phyloP scores from a whole-genome alignment of 2,797 vertebrate species.

The Siniperca undulata region DNA sequence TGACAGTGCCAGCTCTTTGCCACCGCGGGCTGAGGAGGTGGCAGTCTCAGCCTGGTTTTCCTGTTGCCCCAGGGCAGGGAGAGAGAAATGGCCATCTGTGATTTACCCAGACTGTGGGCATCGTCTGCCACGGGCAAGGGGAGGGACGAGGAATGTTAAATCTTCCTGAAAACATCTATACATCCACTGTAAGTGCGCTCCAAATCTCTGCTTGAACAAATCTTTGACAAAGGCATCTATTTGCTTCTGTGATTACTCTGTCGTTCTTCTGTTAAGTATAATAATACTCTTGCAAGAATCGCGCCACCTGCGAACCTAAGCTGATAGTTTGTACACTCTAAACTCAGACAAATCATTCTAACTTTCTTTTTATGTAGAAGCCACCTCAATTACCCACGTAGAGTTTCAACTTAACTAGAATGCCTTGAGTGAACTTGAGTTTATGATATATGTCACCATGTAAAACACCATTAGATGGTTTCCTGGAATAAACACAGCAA shows the following conservation, averaged over 20 bases:
- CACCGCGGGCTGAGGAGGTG: slow-evolving; percentile 70
- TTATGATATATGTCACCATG: slow-evolving; percentile 20
- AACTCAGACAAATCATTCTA: not conserved
- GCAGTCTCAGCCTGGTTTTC: slow-evolving; percentile 64
- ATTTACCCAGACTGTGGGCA: slow-evolving; percentile 52
- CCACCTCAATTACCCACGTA: not conserved
- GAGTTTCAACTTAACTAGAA: slow-evolving; percentile 28
- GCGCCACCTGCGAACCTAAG: not conserved
- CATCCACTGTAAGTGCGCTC: not conserved
- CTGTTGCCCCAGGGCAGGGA: slow-evolving; percentile 50
- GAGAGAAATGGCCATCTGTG: slow-evolving; percentile 74
- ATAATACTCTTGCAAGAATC: not conserved
- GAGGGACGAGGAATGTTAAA: slow-evolving; percentile 25
- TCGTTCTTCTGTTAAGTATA: not conserved
- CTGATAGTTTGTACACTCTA: not conserved
- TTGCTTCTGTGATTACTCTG: not conserved
- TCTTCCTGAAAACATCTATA: slow-evolving; percentile 27
- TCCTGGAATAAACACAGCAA: slow-evolving; percentile 50
- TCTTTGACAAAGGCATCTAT: not conserved
- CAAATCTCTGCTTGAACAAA: slow-evolving; percentile 3
- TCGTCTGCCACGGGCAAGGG: slow-evolving; percentile 31
- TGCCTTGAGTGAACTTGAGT: slow-evolving; percentile 12
- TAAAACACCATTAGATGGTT: slow-evolving; percentile 48
- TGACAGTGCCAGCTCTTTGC: slow-evolving; percentile 70
- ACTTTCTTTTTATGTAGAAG: not conserved